Evolutionary conservation across 2,797 vertebrate genomes (phyloP).

Genomic region (Pristis pectinata): DNA sequence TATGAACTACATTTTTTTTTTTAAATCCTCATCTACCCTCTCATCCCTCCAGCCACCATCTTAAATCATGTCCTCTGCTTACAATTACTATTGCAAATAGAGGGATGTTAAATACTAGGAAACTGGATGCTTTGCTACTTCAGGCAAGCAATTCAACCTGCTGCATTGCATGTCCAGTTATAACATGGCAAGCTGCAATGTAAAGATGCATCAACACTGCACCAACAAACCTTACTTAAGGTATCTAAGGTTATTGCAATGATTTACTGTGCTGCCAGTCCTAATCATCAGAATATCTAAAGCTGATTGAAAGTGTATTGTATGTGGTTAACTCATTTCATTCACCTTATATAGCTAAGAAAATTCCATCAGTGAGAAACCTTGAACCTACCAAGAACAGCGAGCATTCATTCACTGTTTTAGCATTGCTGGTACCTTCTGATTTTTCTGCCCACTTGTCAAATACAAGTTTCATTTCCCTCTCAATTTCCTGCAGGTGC

Average conservation of each 20-base stretch:
- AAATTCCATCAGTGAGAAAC: neutral
- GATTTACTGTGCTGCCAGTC: neutral
- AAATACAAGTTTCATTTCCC: conserved; percentile 34
- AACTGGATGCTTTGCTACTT: neutral
- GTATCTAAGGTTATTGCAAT: neutral
- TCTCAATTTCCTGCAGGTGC: conserved; percentile 26
- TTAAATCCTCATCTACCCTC: neutral
- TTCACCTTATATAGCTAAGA: neutral
- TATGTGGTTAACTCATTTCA: neutral
- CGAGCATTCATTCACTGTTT: conserved; percentile 4
- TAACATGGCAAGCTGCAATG: neutral
- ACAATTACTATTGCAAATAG: neutral
- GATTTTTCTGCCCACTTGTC: conserved; percentile 34
- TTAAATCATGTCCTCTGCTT: neutral
- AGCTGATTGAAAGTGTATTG: neutral
- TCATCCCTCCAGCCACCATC: neutral
- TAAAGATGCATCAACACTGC: neutral
- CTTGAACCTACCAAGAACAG: conserved; percentile 19
- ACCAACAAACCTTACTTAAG: neutral
- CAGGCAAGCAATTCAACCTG: neutral
- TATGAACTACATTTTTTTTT: too few relatives aligned
- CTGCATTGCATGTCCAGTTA: neutral
- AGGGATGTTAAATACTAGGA: too few relatives aligned
- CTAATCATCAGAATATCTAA: neutral
- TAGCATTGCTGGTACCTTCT: conserved; percentile 32